Base-by-base conservation (phyloP, 2,797 vertebrate species). In the Neosilurus mollespiculum region DNA sequence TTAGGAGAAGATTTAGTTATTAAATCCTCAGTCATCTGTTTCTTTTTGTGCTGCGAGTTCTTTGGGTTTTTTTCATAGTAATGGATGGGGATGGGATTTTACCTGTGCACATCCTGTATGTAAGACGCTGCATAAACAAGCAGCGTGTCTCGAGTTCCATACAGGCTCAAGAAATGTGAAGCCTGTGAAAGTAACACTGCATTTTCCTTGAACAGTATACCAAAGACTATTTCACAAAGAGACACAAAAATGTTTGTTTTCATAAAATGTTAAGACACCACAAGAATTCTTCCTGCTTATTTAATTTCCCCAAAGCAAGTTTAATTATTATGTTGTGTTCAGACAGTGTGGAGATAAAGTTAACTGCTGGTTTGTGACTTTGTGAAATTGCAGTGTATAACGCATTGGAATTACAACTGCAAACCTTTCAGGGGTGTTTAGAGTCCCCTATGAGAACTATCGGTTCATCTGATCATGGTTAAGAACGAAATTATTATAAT, bases 351-450 rank as follows among this genome's bases (percentile, higher is more conserved):
- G 59, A 62, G 62, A 67, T 80, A 20, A 80, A 20, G 43, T 54
- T 65, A 80, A 80, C 22, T 66, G 78, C 26, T 80, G 64, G 78
- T 66, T 79, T 80, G 61, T 80, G 78, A 80, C 62, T 43, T 43
- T 22, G 30, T 43, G 12, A 79, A 66, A 79, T 79, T 79, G 16
- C 24, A 79, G 61, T 53, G 51, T 54, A 30, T 10, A 53, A 15
- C 75, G 43, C 30, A 61, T 10, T 43, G 30, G 56, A 61, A 78
- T 78, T 78, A 49, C 37, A 62, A 49, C 59, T 26, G 58, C 24
- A 37, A 49, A 49, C 14, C 1, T 34, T 37, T 37, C 6, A 58
- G 16, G 30, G 54, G 58, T 22, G n/a, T 24, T 9, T 26, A n/a
- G n/a, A n/a, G 30, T 34, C 16, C 26, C 30, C 26, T 43, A 9